These are phyloP conservation scores for Apotomis capreana DNA, from an alignment of 2,888 invertebrate species.

Conservation along the genomic window DNA sequence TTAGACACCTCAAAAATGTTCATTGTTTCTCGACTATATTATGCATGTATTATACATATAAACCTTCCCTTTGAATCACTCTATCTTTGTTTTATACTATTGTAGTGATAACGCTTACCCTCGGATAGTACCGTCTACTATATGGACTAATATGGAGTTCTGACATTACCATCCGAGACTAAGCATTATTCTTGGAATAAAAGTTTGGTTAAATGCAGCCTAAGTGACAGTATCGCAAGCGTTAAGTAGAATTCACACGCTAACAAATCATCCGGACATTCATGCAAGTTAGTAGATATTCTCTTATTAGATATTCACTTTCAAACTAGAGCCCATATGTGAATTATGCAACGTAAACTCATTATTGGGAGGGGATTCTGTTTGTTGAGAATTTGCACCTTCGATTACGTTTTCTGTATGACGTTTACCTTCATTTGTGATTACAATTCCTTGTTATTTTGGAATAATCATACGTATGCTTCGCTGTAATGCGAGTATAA, in stretches of 20 bases:
- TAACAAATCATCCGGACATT: no score
- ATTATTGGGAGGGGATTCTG: neutral
- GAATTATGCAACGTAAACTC: neutral
- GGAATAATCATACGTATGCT: neutral
- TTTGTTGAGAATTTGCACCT: slow-evolving; percentile 5
- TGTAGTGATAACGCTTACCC: no score
- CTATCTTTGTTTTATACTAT: no score
- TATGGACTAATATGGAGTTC: no score
- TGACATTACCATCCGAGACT: no score
- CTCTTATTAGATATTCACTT: neutral
- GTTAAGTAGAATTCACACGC: neutral
- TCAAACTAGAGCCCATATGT: neutral
- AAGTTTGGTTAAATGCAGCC: no score
- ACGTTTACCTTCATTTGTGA: neutral
- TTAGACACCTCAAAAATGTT: no score
- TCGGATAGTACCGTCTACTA: no score
- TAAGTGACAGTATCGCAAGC: neutral
- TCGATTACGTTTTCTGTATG: neutral
- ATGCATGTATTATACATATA: no score
- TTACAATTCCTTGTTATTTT: neutral
- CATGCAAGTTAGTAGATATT: neutral
- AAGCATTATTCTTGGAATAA: no score
- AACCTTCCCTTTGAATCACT: no score
- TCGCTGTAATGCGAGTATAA: neutral
- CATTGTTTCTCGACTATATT: no score